Evolutionary conservation across 1,140 invertebrate species (phyloP).

Genomic region (Drosophila busckii): DNA sequence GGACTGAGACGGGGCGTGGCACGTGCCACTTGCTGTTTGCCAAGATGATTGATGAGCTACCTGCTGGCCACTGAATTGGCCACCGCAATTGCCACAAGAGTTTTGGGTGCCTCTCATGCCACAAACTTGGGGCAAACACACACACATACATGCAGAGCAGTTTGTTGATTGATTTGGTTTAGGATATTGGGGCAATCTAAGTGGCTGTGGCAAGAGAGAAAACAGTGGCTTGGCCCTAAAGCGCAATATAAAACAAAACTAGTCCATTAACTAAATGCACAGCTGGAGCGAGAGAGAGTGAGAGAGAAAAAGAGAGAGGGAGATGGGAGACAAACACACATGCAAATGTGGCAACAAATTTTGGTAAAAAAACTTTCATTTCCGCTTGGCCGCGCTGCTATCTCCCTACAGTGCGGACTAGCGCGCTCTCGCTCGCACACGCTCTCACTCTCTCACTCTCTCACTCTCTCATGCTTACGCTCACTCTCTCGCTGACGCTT

Average conservation of each 20-base stretch:
- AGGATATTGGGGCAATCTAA: slow-evolving; percentile 31
- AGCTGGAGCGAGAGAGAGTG: background rate
- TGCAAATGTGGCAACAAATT: slow-evolving; percentile 21
- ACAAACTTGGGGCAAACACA: background rate
- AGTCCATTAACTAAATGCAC: slow-evolving; percentile 63
- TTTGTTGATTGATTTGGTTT: slow-evolving; percentile 26
- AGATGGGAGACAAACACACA: slow-evolving; percentile 7
- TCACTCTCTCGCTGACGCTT: background rate
- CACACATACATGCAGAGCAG: background rate
- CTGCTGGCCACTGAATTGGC: too few relatives aligned
- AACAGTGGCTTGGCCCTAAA: too few relatives aligned
- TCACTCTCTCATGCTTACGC: background rate
- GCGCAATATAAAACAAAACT: slow-evolving; percentile 44
- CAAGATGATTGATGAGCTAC: slow-evolving; percentile 29
- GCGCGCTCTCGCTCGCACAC: background rate
- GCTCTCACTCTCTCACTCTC: background rate
- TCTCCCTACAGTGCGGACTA: background rate
- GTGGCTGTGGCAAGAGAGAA: slow-evolving; percentile 29
- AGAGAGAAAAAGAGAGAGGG: background rate
- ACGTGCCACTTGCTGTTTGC: slow-evolving; percentile 2
- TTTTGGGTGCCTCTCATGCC: background rate
- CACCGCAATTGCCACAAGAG: too few relatives aligned
- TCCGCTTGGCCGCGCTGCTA: slow-evolving; percentile 33
- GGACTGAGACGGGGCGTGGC: background rate
- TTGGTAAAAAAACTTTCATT: slow-evolving; percentile 61